phyloP scores from a whole-genome alignment of 1,140 invertebrate species.

The Hylaeus volcanicus region DNA sequence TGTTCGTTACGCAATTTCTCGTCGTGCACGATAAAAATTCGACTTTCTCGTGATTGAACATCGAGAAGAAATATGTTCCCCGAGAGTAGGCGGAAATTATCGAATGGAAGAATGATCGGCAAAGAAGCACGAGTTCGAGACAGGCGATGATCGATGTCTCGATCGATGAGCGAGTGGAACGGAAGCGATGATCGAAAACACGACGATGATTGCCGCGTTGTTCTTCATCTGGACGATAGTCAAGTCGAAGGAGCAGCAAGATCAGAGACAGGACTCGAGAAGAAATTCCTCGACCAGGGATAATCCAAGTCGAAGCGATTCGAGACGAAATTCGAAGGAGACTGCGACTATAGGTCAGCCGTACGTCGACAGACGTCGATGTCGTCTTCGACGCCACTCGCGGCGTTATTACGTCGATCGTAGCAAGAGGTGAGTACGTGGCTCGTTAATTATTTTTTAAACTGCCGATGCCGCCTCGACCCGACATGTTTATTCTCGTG shows the following conservation, averaged over 20 bases:
- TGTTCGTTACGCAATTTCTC: neutral
- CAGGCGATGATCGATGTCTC: slow-evolving; percentile 8
- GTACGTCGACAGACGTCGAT: slow-evolving; percentile 66
- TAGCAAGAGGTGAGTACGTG: slow-evolving; percentile 70
- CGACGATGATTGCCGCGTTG: slow-evolving; percentile 70
- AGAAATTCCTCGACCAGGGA: slow-evolving; percentile 38
- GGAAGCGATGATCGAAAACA: slow-evolving; percentile 41
- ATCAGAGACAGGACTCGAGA: slow-evolving; percentile 36
- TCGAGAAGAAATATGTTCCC: neutral
- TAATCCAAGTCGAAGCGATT: slow-evolving; percentile 52
- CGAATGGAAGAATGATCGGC: neutral
- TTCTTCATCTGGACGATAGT: slow-evolving; percentile 71
- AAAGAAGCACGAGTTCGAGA: neutral
- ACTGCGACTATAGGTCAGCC: slow-evolving; percentile 49
- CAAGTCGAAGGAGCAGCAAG: slow-evolving; percentile 38
- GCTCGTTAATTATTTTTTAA: slow-evolving; percentile 9
- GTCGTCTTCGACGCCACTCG: slow-evolving; percentile 67
- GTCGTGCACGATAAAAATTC: neutral
- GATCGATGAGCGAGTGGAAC: slow-evolving; percentile 4
- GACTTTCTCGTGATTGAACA: neutral
- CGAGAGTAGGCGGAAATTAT: neutral
- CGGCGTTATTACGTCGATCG: slow-evolving; percentile 74
- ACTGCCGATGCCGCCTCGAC: neutral
- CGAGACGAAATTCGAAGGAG: slow-evolving; percentile 70
- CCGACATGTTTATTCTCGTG: neutral